Percentiles rank a stretch among this genome's conserved stretches.
Conservation (phyloP, 2,113 vertebrate species). For the Sula dactylatra region DNA sequence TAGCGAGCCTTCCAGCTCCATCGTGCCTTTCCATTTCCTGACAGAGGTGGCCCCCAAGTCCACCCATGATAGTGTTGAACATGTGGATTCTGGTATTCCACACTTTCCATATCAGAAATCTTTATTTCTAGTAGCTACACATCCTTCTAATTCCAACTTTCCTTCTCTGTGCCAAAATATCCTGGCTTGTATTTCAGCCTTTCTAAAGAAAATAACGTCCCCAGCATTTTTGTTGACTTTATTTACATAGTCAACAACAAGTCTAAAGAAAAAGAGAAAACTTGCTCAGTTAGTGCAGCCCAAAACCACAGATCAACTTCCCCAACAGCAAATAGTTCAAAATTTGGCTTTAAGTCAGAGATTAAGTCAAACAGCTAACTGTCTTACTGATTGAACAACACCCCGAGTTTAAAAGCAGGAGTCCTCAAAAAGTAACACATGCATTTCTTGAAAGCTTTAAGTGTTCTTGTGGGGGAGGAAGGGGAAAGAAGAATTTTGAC, state of each 20-base stretch:
- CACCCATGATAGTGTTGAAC: background rate
- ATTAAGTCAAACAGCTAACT: background rate
- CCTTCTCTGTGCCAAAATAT: background rate
- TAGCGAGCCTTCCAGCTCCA: background rate
- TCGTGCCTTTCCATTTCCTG: background rate
- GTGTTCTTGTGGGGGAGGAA: slow-evolving; percentile 3
- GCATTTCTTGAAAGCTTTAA: background rate
- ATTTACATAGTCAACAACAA: background rate
- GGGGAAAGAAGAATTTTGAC: background rate
- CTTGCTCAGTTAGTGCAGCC: background rate
- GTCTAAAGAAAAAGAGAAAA: background rate
- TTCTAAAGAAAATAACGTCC: background rate
- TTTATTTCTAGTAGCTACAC: background rate
- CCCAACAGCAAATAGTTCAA: background rate
- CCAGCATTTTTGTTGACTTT: background rate
- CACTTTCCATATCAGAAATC: background rate
- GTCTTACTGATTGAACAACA: background rate
- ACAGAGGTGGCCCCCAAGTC: background rate
- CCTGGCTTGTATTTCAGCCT: background rate
- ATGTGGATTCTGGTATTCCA: background rate
- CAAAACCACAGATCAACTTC: background rate
- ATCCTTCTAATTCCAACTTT: background rate
- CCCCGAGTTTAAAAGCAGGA: background rate
- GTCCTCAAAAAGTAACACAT: background rate
- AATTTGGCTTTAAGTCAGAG: background rate